phyloP scores from a whole-genome alignment of 2,888 invertebrate species.

The Campoplex nolae region DNA sequence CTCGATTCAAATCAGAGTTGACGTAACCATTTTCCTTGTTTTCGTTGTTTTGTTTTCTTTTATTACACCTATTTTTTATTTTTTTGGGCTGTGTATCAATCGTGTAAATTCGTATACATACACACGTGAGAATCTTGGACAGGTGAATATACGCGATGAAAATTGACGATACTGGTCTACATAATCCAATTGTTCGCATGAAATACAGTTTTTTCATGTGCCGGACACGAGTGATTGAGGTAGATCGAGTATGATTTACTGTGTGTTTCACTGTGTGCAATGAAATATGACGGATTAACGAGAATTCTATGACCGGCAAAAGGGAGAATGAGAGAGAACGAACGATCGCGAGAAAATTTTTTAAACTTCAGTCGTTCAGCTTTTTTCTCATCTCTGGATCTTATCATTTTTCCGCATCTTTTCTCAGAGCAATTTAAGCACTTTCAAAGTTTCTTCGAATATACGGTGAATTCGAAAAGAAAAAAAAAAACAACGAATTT shows the following conservation, averaged over 20 bases:
- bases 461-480: conserved; percentile 3
- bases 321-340: conserved; percentile 10
- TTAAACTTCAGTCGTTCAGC: not conserved
- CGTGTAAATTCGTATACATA: not conserved
- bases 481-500: conserved; percentile 30
- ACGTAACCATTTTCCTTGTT: not conserved
- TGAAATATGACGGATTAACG: conserved; percentile 37
- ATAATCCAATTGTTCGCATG: conserved; percentile 30
- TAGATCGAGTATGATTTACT: conserved; percentile 49
- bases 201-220: conserved; percentile 38
- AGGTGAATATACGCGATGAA: conserved; percentile 18
- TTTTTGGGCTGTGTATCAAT: not conserved
- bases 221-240: conserved; percentile 34
- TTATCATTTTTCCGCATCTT: not conserved
- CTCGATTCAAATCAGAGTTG: not conserved
- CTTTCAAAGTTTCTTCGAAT: conserved; percentile 32
- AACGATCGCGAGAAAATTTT: conserved; percentile 23
- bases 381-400: not conserved
- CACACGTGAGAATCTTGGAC: conserved; percentile 5
- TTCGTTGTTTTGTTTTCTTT: not conserved
- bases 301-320: not conserved
- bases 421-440: conserved; percentile 18
- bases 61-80: not conserved
- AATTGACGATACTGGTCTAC: not conserved
- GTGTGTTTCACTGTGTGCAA: conserved; percentile 9